Conservation (phyloP, 2,888 invertebrate species). For the Spisula solida region DNA sequence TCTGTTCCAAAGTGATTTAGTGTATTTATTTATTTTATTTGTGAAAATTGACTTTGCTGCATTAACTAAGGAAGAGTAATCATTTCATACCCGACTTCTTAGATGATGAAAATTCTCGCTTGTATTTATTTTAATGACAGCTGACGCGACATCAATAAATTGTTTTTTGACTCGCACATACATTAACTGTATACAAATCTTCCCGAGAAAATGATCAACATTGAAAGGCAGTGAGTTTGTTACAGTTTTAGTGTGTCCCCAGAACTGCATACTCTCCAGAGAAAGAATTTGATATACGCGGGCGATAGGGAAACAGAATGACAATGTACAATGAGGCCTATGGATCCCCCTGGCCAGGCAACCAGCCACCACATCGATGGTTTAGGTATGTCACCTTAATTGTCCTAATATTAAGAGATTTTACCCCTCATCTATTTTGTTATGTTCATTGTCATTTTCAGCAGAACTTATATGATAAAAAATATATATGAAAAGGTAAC, state of each 20-base stretch:
- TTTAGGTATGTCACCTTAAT: constrained; percentile 57
- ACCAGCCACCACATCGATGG: constrained; percentile 69
- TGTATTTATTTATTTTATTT: no score
- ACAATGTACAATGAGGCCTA: constrained; percentile 71
- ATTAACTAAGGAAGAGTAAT: no score
- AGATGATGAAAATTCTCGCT: no score
- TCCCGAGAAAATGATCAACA: not conserved
- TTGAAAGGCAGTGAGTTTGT: not conserved
- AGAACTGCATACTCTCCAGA: not conserved
- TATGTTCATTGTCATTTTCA: not conserved
- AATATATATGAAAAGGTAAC: no score
- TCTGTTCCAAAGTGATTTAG: no score
- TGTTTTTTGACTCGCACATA: no score
- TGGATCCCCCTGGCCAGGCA: constrained; percentile 66
- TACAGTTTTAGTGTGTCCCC: not conserved
- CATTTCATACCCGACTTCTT: no score
- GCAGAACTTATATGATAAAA: no score
- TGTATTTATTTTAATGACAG: no score
- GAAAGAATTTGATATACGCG: not conserved
- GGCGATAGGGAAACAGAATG: constrained; percentile 19
- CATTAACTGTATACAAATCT: not conserved
- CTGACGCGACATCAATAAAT: no score
- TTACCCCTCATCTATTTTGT: not conserved
- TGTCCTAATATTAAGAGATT: no score
- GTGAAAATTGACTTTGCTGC: no score